phyloP scores from a whole-genome alignment of 2,888 invertebrate genomes.

The Quadroppia sp. region DNA sequence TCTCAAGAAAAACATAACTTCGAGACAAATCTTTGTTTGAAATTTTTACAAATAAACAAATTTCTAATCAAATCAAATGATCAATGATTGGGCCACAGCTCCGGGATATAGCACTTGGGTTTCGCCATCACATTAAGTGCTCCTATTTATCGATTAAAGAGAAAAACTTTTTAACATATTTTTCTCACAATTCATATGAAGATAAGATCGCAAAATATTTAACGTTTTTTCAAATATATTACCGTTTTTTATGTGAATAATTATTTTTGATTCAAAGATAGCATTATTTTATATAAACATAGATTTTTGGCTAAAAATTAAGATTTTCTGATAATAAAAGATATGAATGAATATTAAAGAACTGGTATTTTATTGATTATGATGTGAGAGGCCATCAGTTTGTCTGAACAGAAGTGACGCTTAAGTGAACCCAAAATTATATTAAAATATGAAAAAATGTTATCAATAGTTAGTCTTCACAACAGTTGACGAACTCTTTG shows the following conservation, averaged over 20 bases:
- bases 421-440: conserved; percentile 5
- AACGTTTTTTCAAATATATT: neutral
- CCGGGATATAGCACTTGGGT: no score
- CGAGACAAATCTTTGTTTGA: conserved; percentile 19
- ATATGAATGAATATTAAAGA: conserved; percentile 5
- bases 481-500: neutral
- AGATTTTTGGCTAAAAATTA: no score
- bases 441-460: neutral
- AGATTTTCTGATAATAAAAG: no score
- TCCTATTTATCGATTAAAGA: neutral
- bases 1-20: neutral
- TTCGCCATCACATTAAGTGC: neutral
- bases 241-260: neutral
- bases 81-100: neutral
- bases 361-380: neutral
- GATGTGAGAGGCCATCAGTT: neutral
- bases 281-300: neutral
- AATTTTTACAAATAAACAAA: neutral
- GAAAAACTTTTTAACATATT: neutral
- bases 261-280: neutral
- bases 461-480: neutral
- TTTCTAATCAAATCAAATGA: conserved; percentile 3
- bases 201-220: conserved; percentile 15
- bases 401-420: neutral
- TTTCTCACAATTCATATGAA: neutral